These are phyloP conservation scores for human DNA, from an alignment of 2,113 vertebrate genomes.

Conservation along the genomic window DNA sequence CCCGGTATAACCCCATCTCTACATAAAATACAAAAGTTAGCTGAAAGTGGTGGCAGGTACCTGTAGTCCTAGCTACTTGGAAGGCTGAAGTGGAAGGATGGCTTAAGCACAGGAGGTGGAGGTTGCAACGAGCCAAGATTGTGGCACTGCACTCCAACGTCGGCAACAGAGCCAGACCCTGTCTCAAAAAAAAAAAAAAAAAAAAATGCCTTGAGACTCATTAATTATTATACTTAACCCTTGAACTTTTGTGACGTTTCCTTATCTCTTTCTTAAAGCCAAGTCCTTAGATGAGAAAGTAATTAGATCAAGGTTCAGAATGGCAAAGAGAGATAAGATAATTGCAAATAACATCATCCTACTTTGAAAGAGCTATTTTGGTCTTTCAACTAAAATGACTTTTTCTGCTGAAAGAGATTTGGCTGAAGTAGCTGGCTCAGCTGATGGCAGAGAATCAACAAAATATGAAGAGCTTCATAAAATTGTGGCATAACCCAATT, in stretches of 20 bases:
- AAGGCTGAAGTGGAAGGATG: too few species aligned
- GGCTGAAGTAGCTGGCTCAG: constrained; percentile 33
- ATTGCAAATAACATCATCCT: background rate
- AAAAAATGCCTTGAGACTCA: background rate
- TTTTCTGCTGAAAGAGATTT: constrained; percentile 48
- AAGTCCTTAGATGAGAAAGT: constrained; percentile 30
- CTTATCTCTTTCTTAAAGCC: constrained; percentile 40
- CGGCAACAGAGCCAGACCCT: too few species aligned
- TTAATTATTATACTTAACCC: constrained; percentile 18
- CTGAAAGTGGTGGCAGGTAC: too few species aligned
- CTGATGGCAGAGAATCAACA: constrained; percentile 24
- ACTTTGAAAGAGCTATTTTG: constrained; percentile 51
- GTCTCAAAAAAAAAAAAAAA: too few species aligned
- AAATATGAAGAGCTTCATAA: background rate
- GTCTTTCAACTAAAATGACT: background rate
- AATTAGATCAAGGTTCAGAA: constrained; percentile 45
- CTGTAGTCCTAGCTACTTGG: too few species aligned
- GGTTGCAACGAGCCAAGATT: too few species aligned
- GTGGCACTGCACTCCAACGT: too few species aligned
- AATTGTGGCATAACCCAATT: background rate
- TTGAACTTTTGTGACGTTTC: background rate
- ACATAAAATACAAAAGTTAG: too few species aligned
- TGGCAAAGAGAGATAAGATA: background rate
- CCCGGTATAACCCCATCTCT: too few species aligned
- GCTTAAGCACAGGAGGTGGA: too few species aligned